A percentile compares a stretch with the other conserved stretches of the same genome.
phyloP scores from a whole-genome alignment of 2,888 invertebrate genomes.

The Parascotia fuliginaria region DNA sequence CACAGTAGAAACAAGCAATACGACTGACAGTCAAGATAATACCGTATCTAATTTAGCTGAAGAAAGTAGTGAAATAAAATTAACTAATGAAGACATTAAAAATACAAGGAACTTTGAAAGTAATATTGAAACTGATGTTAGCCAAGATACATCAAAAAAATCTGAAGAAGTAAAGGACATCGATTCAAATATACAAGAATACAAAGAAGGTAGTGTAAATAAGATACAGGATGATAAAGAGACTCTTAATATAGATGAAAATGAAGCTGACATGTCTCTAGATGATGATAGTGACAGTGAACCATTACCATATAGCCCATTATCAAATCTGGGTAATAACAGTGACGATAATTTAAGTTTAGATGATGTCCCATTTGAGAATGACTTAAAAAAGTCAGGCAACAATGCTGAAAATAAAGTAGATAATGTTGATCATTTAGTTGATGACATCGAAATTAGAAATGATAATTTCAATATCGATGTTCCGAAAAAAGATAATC shows the following conservation, averaged over 20 bases:
- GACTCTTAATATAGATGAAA: background rate
- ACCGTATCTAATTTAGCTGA: background rate
- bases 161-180: background rate
- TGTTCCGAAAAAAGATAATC: background rate
- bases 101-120: background rate
- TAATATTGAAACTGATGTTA: slow-evolving; percentile 1
- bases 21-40: background rate
- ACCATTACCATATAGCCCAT: slow-evolving; percentile 38
- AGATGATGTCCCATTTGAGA: slow-evolving; percentile 7
- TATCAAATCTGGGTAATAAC: slow-evolving; percentile 18
- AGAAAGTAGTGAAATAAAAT: background rate
- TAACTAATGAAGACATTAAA: background rate
- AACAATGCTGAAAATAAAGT: background rate
- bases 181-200: background rate
- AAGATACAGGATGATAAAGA: background rate
- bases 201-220: background rate
- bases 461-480: background rate
- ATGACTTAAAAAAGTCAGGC: background rate
- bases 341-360: slow-evolving; percentile 17
- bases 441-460: background rate
- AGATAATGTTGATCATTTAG: background rate
- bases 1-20: background rate
- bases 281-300: slow-evolving; percentile 40
- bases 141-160: background rate
- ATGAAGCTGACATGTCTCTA: slow-evolving; percentile 10